Evolutionary conservation across 2,888 invertebrate genomes (phyloP), one percentile per base, ranked within the genome.

Genomic region (Parascotia fuliginaria): DNA sequence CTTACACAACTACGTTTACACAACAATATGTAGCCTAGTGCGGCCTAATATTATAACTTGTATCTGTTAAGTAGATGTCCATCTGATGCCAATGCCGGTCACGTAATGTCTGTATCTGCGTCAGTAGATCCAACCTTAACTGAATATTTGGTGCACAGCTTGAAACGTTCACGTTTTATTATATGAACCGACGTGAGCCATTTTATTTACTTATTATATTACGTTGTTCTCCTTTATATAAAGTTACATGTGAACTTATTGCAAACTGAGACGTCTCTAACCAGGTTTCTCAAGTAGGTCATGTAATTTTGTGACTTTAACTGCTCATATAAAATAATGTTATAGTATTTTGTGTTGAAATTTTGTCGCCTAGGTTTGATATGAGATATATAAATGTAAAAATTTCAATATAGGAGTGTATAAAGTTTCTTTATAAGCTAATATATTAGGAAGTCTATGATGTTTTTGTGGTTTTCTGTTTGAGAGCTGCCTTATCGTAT

Each of bases 91-190:
- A 24, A 49, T 71, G 47, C 78, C 22, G 62, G 79, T 83, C 85
- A 87, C 87, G 87, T 85, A 56, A 42, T 31, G 58, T 69, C 65
- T 75, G 75, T 80, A 81, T 81, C 73, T 70, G 43, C 52, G 70
- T 67, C 57, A 69, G 69, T 74, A 70, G 75, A 75, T 70, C 73
- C 72, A 57, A 63, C 67, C 77, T 62, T 82, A 84, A 86, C 85
- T 83, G 85, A 85, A 85, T 86, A 85, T 86, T 84, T 82, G 79
- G 81, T 80, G 80, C 75, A 81, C 75, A 71, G 67, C 74, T 68
- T 73, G 70, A 73, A 76, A 70, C 73, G 73, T 73, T 72, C 81
- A 77, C 81, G 81, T 85, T 85, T 83, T 85, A 84, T 68, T 79
- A 78, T 78, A 77, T 71, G 64, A 58, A 57, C 58, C 68, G 65